Evolutionary conservation across 2,888 invertebrate genomes (phyloP).

Genomic region (Pseudeuparius sepicola): DNA sequence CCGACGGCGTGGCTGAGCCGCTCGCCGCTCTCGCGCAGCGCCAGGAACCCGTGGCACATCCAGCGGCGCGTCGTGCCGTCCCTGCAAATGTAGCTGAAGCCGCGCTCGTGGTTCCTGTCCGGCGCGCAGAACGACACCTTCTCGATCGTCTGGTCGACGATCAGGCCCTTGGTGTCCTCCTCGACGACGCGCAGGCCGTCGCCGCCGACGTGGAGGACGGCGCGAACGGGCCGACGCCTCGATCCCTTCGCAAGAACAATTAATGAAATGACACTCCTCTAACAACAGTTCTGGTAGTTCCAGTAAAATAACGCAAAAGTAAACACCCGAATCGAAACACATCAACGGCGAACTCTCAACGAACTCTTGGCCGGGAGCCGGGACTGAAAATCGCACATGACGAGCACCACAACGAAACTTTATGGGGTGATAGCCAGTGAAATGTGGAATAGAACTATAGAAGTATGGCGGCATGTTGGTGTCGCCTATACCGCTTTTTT

Average conservation of each 20-base stretch:
- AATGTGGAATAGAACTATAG: too few relatives aligned
- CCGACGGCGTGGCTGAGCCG: constrained; percentile 98
- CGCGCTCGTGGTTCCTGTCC: constrained; percentile 93
- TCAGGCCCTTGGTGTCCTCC: constrained; percentile 95
- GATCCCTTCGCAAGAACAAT: constrained; percentile 58
- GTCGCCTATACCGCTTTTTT: too few relatives aligned
- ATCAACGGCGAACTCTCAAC: too few relatives aligned
- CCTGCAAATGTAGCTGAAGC: constrained; percentile 97
- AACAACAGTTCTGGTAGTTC: too few relatives aligned
- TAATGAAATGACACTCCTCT: constrained; percentile 1
- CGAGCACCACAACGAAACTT: too few relatives aligned
- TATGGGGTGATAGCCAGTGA: too few relatives aligned
- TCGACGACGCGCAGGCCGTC: constrained; percentile 97
- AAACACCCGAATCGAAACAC: too few relatives aligned
- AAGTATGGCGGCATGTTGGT: too few relatives aligned
- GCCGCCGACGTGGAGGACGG: constrained; percentile 81
- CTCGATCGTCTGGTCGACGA: constrained; percentile 99
- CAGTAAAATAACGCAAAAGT: too few relatives aligned
- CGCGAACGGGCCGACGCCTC: constrained; percentile 78
- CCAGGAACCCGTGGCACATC: constrained; percentile 99
- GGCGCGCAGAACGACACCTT: constrained; percentile 99
- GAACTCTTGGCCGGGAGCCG: too few relatives aligned
- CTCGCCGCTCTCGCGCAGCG: constrained; percentile 93
- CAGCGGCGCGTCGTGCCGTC: constrained; percentile 97
- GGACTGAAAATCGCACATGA: too few relatives aligned